A percentile compares a stretch with the other conserved stretches of the same genome.
phyloP scores from a whole-genome alignment of 2,113 vertebrate genomes.

The Rhinopomastus cyanomelas region DNA sequence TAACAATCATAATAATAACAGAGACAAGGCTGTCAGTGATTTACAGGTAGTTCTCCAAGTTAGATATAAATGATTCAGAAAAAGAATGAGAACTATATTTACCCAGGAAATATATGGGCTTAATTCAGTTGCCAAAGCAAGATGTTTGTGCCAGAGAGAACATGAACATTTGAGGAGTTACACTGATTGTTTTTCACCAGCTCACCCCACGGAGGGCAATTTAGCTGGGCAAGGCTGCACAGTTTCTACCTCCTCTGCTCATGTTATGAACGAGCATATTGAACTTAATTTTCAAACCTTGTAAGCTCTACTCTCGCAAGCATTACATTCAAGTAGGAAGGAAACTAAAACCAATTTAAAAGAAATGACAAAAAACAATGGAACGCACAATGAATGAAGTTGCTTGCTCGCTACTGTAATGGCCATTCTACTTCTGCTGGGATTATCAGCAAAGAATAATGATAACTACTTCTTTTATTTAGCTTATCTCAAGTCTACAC shows the following conservation, averaged over 20 bases:
- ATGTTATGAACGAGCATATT: not conserved
- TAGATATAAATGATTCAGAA: constrained; percentile 3
- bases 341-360: constrained; percentile 37
- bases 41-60: constrained; percentile 5
- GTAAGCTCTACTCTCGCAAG: constrained; percentile 30
- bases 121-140: constrained; percentile 11
- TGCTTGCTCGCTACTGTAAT: not conserved
- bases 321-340: constrained; percentile 44
- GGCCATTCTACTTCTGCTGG: not conserved
- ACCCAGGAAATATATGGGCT: not conserved
- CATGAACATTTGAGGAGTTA: not conserved
- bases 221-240: not conserved
- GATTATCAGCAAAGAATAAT: not conserved
- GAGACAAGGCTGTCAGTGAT: not conserved
- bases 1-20: not conserved
- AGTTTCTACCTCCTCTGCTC: constrained; percentile 7
- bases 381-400: constrained; percentile 3
- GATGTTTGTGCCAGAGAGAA: not conserved
- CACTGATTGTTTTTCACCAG: not conserved
- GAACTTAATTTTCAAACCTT: constrained; percentile 38
- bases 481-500: not conserved
- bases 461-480: not conserved
- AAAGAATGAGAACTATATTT: not conserved
- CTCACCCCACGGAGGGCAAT: not conserved
- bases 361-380: not conserved